These are phyloP conservation scores for Eurois occulta DNA, from an alignment of 2,888 invertebrate species.

Conservation along the genomic window DNA sequence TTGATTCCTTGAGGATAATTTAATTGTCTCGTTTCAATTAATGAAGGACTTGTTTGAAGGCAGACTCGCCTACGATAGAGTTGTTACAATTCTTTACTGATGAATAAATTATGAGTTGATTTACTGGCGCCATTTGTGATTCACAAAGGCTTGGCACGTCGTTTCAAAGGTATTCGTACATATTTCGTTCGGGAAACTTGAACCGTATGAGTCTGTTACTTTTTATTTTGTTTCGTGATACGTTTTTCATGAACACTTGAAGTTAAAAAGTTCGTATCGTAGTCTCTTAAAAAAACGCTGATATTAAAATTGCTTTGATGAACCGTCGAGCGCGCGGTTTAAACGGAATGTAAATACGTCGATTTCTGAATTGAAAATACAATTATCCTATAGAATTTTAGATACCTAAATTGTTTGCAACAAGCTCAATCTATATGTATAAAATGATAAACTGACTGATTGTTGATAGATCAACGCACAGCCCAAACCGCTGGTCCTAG, in stretches of 20 bases:
- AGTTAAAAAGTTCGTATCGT: conserved; percentile 7
- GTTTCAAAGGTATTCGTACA: conserved; percentile 30
- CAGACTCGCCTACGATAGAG: conserved; percentile 47
- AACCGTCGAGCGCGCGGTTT: too few relatives aligned
- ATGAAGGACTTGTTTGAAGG: conserved; percentile 51
- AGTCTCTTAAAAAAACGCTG: neutral
- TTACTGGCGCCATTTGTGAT: conserved; percentile 52
- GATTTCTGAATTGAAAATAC: too few relatives aligned
- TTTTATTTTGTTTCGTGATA: conserved; percentile 21
- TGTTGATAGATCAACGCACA: too few relatives aligned
- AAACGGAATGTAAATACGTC: too few relatives aligned
- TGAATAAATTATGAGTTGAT: conserved; percentile 63
- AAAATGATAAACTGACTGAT: too few relatives aligned
- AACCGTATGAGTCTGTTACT: conserved; percentile 4
- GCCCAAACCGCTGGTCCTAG: too few relatives aligned
- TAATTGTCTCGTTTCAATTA: conserved; percentile 64
- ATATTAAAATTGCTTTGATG: conserved; percentile 13
- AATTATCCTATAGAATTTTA: too few relatives aligned
- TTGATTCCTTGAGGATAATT: conserved; percentile 65
- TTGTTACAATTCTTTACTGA: conserved; percentile 43
- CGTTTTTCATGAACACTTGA: conserved; percentile 3
- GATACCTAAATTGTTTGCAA: too few relatives aligned
- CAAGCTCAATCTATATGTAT: too few relatives aligned
- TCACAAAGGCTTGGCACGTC: conserved; percentile 51
- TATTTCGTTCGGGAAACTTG: conserved; percentile 18